These are phyloP conservation scores for Synanthedon vespiformis DNA, from an alignment of 2,888 invertebrate genomes.

Conservation along the genomic window DNA sequence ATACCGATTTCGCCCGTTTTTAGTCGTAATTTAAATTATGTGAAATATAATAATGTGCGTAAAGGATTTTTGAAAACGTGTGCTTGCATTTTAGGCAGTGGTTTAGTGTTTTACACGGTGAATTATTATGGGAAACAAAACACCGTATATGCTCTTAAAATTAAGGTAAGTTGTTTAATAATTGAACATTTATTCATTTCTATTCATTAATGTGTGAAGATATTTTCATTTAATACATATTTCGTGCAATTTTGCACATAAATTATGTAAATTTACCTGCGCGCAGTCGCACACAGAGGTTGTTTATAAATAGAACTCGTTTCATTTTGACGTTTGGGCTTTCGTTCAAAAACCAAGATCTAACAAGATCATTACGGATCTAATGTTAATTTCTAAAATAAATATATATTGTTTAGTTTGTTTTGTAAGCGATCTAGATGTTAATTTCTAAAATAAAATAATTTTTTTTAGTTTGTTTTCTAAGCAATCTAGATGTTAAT, in stretches of 20 bases:
- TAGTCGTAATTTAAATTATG: constrained; percentile 39
- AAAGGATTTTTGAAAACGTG: constrained; percentile 44
- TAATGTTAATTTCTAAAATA: no score
- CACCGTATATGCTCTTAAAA: constrained; percentile 60
- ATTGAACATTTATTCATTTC: neutral
- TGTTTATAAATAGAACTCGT: constrained; percentile 40
- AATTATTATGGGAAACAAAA: constrained; percentile 40
- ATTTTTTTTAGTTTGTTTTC: no score
- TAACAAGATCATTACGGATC: constrained; percentile 1
- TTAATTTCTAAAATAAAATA: no score
- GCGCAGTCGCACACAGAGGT: constrained; percentile 18
- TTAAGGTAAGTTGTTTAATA: constrained; percentile 43
- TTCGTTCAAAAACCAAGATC: constrained; percentile 14
- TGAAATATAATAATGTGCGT: constrained; percentile 32
- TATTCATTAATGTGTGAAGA: neutral
- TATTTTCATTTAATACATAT: neutral
- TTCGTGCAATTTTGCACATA: no score
- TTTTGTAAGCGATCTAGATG: no score
- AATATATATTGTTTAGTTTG: no score
- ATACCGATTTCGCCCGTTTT: constrained; percentile 37
- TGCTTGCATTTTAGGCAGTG: constrained; percentile 54
- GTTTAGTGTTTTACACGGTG: constrained; percentile 44
- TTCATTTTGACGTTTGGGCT: constrained; percentile 25
- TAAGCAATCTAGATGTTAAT: no score
- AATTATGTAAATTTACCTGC: constrained; percentile 3